These are phyloP conservation scores for Aspidiotus rigidus DNA, from an alignment of 2,888 invertebrate genomes.

Conservation along the genomic window DNA sequence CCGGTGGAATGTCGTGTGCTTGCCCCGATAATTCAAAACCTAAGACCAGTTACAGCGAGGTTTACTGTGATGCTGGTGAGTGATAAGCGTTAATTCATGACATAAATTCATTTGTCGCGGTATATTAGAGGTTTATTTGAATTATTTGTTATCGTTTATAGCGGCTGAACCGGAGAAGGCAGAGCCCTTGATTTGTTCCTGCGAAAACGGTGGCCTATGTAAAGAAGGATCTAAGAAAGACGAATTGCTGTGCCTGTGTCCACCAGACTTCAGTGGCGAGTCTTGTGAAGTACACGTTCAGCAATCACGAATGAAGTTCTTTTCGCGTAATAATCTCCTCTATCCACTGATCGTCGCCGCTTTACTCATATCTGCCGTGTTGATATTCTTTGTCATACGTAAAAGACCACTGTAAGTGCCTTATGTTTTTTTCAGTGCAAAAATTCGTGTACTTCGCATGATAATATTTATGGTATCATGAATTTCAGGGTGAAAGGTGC, in stretches of 20 bases:
- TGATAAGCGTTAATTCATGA: too few species aligned
- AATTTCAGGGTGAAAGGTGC: conserved; percentile 64
- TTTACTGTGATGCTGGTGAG: conserved; percentile 68
- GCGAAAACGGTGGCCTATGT: conserved; percentile 80
- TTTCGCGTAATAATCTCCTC: conserved; percentile 61
- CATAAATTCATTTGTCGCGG: neutral
- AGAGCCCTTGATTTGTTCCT: conserved; percentile 67
- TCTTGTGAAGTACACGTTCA: conserved; percentile 61
- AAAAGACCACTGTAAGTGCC: conserved; percentile 74
- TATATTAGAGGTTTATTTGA: neutral
- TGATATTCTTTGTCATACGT: conserved; percentile 70
- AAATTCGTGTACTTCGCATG: neutral
- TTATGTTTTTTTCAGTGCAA: neutral
- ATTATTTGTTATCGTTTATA: conserved; percentile 36
- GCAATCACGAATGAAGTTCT: conserved; percentile 49
- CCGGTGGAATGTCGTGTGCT: conserved; percentile 76
- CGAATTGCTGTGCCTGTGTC: conserved; percentile 62
- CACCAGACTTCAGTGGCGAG: conserved; percentile 60
- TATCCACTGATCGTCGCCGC: conserved; percentile 73
- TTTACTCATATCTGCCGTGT: conserved; percentile 60
- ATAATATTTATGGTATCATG: neutral
- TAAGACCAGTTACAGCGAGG: conserved; percentile 45
- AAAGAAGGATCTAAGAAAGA: conserved; percentile 48
- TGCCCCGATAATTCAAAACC: conserved; percentile 69
- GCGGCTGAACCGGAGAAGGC: conserved; percentile 66